Evolutionary conservation across 2,797 vertebrate genomes (phyloP).

Genomic region (Pseudocheirus occidentalis): DNA sequence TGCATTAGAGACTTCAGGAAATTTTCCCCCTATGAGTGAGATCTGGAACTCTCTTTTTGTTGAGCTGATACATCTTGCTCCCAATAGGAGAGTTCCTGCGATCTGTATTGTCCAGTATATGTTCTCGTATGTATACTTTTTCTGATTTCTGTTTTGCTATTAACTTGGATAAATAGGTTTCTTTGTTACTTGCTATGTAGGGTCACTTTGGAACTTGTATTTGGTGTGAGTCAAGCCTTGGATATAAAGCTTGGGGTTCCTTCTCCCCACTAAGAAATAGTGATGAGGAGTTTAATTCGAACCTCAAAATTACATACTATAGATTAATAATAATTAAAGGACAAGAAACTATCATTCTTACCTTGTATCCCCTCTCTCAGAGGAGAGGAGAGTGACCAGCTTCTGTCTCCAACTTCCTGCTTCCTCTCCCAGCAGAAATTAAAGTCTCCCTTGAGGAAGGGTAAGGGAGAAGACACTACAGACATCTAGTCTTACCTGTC

Average conservation of each 20-base stretch:
- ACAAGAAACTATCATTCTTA: too few species aligned
- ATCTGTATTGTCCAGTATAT: background rate
- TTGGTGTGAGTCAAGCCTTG: too few species aligned
- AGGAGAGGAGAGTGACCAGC: background rate
- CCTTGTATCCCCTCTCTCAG: too few species aligned
- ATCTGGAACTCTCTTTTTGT: background rate
- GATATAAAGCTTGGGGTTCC: too few species aligned
- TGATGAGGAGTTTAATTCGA: too few species aligned
- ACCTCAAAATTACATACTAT: too few species aligned
- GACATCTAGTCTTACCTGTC: background rate
- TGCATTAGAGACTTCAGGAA: background rate
- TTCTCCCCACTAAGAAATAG: too few species aligned
- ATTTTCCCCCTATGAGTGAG: background rate
- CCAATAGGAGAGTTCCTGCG: background rate
- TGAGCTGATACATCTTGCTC: background rate
- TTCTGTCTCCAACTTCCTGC: background rate
- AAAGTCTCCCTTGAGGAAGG: background rate
- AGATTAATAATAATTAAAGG: too few species aligned
- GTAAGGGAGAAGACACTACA: background rate
- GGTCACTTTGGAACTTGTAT: too few species aligned
- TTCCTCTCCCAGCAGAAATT: background rate
- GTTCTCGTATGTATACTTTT: background rate
- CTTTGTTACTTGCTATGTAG: background rate
- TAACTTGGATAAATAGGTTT: background rate
- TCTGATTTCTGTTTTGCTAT: background rate